phyloP scores from a whole-genome alignment of 2,797 vertebrate genomes.

The Dallia pectoralis region DNA sequence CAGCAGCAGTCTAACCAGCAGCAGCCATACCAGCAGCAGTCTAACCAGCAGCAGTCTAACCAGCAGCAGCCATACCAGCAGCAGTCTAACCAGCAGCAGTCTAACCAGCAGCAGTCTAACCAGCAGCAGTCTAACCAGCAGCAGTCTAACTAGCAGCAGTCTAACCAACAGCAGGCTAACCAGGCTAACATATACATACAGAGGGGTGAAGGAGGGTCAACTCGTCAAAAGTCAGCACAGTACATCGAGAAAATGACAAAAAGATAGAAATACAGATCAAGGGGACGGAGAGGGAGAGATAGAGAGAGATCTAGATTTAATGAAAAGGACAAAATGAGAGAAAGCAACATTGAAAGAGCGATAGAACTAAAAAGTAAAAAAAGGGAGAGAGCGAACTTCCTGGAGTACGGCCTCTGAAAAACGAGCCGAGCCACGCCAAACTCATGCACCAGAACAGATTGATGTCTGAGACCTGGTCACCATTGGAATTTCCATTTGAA shows the following conservation, averaged over 20 bases:
- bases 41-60: conserved; percentile 37
- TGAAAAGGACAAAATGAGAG: neutral
- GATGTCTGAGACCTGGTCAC: neutral
- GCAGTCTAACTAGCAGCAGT: conserved; percentile 39
- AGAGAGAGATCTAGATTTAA: neutral
- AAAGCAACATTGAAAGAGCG: neutral
- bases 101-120: conserved; percentile 42
- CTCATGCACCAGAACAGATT: neutral
- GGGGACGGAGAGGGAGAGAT: neutral
- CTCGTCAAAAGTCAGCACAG: neutral
- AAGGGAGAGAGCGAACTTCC: neutral
- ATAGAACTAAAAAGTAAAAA: neutral
- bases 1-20: too few species aligned
- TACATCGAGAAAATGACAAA: too few species aligned
- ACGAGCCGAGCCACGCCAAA: neutral
- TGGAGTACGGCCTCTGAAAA: neutral
- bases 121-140: conserved; percentile 17
- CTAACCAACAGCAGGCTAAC: conserved; percentile 37
- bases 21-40: conserved; percentile 34
- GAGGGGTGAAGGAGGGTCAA: conserved; percentile 6
- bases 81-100: conserved; percentile 38
- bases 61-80: too few species aligned
- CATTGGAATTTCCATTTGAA: conserved; percentile 2
- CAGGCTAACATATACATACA: too few species aligned
- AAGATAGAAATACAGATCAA: neutral